phyloP scores from a whole-genome alignment of 2,797 vertebrate genomes.

The Chaenodraco wilsoni region DNA sequence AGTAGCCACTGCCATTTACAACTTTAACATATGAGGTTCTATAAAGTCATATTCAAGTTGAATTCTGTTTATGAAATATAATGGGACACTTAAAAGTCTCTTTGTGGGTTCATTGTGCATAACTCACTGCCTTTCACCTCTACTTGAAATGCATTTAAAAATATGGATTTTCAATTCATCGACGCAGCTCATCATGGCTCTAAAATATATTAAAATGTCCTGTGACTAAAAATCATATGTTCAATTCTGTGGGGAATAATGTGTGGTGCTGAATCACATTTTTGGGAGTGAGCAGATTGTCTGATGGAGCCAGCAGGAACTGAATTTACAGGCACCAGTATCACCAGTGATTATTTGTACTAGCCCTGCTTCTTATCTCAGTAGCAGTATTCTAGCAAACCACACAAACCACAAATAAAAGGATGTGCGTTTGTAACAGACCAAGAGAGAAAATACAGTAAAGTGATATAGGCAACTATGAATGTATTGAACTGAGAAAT shows the following conservation, averaged over 20 bases:
- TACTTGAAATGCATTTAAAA: conserved; percentile 6
- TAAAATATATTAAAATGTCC: conserved; percentile 14
- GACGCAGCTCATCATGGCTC: neutral
- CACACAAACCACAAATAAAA: conserved; percentile 29
- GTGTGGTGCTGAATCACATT: neutral
- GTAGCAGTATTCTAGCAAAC: neutral
- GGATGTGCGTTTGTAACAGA: conserved; percentile 8
- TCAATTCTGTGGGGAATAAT: conserved; percentile 10
- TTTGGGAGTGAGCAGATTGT: conserved; percentile 28
- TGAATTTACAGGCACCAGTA: conserved; percentile 16
- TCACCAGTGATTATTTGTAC: neutral
- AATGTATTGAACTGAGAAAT: conserved; percentile 12
- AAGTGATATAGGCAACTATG: neutral
- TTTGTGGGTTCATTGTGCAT: conserved; percentile 14
- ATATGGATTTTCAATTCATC: neutral
- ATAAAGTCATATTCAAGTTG: conserved; percentile 15
- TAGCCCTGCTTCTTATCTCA: neutral
- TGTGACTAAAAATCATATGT: conserved; percentile 13
- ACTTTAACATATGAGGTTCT: neutral
- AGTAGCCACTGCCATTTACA: neutral
- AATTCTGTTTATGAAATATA: conserved; percentile 21
- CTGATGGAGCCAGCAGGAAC: conserved; percentile 1
- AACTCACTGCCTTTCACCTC: conserved; percentile 6
- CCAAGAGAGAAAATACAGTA: conserved; percentile 1
- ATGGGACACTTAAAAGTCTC: neutral